Conservation (phyloP, 2,888 invertebrate species). For the Seladonia tumulorum region DNA sequence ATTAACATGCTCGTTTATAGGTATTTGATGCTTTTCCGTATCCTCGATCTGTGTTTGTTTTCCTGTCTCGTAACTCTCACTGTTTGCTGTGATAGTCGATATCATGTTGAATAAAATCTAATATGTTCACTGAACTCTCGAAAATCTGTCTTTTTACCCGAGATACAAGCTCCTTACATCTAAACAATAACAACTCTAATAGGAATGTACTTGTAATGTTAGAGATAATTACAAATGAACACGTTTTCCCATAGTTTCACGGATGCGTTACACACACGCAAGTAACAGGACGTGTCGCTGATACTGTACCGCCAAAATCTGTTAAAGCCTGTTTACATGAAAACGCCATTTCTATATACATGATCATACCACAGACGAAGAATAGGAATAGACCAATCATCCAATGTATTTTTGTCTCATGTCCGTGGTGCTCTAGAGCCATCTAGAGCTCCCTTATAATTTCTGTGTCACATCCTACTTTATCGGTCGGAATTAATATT, state of each 20-base stretch:
- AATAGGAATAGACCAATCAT: not conserved
- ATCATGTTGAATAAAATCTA: constrained; percentile 46
- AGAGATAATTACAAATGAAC: constrained; percentile 30
- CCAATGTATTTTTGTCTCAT: not conserved
- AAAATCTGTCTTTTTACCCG: not conserved
- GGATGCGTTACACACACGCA: constrained; percentile 28
- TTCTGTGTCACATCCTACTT: not conserved
- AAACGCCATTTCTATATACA: not conserved
- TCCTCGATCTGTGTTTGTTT: constrained; percentile 40
- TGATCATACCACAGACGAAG: not conserved
- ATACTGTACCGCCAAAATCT: constrained; percentile 60
- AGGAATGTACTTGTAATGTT: constrained; percentile 24
- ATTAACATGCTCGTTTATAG: constrained; percentile 25
- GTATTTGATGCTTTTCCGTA: constrained; percentile 14
- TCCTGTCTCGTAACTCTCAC: constrained; percentile 47
- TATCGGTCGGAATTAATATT: not conserved
- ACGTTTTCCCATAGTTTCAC: constrained; percentile 45
- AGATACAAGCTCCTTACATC: not conserved
- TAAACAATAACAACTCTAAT: not conserved
- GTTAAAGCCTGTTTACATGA: constrained; percentile 49
- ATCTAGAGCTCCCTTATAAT: not conserved
- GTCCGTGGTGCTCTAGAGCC: no score
- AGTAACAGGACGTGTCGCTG: constrained; percentile 21
- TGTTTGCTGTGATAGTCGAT: constrained; percentile 46
- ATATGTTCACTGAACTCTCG: constrained; percentile 10